Evolutionary conservation across 2,797 vertebrate species (phyloP).

Genomic region (Discoglossus pictus): DNA sequence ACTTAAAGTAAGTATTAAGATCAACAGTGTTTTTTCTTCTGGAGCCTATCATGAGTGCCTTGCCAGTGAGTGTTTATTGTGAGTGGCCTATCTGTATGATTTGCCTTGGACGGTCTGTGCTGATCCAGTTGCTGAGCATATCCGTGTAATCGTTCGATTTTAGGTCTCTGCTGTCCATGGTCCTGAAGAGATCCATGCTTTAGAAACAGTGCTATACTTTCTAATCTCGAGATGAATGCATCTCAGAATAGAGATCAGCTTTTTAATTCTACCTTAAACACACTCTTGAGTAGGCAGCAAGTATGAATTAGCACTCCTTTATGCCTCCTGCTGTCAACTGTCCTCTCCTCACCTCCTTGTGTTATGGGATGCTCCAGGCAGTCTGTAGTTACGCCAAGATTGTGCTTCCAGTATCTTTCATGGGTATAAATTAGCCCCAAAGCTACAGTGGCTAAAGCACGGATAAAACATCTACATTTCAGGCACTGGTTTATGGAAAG

Average conservation of each 20-base stretch:
- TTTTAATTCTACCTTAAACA: slow-evolving; percentile 9
- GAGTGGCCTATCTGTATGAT: no score
- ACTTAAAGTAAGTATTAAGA: no score
- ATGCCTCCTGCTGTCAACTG: slow-evolving; percentile 11
- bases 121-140: no score
- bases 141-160: no score
- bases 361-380: slow-evolving; percentile 21
- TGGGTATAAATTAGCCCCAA: background rate
- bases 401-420: background rate
- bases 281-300: slow-evolving; percentile 1
- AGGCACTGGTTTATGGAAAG: no score
- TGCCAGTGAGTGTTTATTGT: no score
- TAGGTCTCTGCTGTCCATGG: slow-evolving; percentile 19
- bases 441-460: background rate
- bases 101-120: no score
- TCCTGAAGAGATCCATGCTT: slow-evolving; percentile 23
- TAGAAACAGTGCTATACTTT: slow-evolving; percentile 3
- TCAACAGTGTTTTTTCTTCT: no score
- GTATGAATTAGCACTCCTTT: slow-evolving; percentile 6
- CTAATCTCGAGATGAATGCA: background rate
- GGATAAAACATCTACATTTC: background rate
- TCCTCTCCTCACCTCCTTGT: slow-evolving; percentile 25
- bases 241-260: slow-evolving; percentile 5
- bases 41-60: no score
- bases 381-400: background rate